phyloP scores from a whole-genome alignment of 35 echinoderm and acorn worm species.

The Lytechinus variegatus region DNA sequence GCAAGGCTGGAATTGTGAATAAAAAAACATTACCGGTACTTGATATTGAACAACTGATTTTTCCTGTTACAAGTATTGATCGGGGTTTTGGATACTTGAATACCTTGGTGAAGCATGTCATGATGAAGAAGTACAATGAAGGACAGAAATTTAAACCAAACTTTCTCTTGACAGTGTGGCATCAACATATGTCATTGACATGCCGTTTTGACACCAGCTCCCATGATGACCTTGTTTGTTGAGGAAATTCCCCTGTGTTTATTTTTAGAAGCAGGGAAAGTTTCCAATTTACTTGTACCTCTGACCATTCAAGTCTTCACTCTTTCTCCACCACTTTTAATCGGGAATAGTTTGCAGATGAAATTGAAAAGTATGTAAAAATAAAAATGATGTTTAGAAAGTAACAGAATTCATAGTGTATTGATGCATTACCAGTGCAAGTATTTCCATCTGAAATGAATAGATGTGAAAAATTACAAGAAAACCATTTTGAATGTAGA shows the following conservation, averaged over 20 bases:
- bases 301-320: background rate
- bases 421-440: too few relatives aligned
- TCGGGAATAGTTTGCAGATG: background rate
- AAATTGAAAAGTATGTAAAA: background rate
- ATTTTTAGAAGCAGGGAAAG: background rate
- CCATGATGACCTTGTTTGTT: background rate
- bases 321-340: background rate
- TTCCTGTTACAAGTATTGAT: too few relatives aligned
- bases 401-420: too few relatives aligned
- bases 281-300: background rate
- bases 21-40: too few relatives aligned
- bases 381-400: too few relatives aligned
- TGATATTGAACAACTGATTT: too few relatives aligned
- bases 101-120: too few relatives aligned
- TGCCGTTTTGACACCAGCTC: background rate
- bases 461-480: too few relatives aligned
- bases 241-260: background rate
- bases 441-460: too few relatives aligned
- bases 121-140: background rate
- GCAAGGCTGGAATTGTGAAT: too few relatives aligned
- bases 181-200: background rate
- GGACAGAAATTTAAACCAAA: background rate
- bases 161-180: background rate
- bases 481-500: too few relatives aligned
- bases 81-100: too few relatives aligned